Evolutionary conservation across 2,888 invertebrate species (phyloP).

Genomic region (Geophilus truncorum): DNA sequence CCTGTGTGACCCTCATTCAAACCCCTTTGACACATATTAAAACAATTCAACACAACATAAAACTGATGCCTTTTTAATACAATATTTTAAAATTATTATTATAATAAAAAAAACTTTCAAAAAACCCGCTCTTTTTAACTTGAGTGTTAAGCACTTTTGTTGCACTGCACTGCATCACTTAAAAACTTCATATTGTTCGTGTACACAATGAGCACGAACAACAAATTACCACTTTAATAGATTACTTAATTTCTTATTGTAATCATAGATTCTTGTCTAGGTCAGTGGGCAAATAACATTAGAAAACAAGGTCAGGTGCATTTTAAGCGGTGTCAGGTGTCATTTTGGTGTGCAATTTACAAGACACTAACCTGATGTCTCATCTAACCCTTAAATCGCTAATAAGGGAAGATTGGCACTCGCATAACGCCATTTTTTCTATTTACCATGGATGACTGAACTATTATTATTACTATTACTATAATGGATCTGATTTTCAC

Average conservation of each 20-base stretch:
- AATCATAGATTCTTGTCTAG: not conserved
- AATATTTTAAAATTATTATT: not conserved
- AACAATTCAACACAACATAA: not conserved
- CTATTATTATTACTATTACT: not conserved
- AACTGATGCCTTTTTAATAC: not conserved
- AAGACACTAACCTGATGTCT: not conserved
- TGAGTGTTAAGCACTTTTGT: too few species aligned
- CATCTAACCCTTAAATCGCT: not conserved
- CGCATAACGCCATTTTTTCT: not conserved
- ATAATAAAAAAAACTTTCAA: too few species aligned
- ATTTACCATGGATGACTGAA: not conserved
- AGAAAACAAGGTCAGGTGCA: not conserved
- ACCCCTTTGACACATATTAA: not conserved
- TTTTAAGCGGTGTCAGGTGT: not conserved
- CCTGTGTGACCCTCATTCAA: not conserved
- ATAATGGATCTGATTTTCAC: not conserved
- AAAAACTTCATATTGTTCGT: too few species aligned
- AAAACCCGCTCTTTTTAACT: too few species aligned
- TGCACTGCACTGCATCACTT: too few species aligned
- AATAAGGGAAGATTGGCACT: not conserved
- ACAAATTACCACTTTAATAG: not conserved
- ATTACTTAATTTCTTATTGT: not conserved
- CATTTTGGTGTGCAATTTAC: not conserved
- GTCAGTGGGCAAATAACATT: conserved; percentile 4
- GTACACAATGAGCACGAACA: not conserved